Conservation (phyloP, 2,888 invertebrate genomes). For the Drosophila ustulata region DNA sequence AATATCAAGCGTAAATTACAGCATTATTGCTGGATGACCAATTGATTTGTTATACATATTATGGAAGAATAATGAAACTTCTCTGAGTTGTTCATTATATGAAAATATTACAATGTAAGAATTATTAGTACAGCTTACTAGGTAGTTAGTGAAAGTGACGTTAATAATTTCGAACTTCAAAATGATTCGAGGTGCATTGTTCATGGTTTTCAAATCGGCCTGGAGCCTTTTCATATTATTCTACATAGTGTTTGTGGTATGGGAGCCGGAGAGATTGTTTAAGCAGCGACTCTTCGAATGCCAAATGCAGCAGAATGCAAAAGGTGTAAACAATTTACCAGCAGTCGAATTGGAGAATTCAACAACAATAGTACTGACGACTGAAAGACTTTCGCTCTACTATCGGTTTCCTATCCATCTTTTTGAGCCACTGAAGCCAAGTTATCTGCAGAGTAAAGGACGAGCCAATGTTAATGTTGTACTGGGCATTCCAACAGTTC, state of each 20-base stretch:
- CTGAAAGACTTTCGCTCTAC: neutral
- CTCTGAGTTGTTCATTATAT: neutral
- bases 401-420: slow-evolving; percentile 4
- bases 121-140: neutral
- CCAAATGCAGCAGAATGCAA: neutral
- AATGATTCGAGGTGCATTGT: neutral
- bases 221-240: neutral
- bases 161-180: neutral
- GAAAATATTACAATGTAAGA: neutral
- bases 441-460: slow-evolving; percentile 90
- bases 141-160: no score
- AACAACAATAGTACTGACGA: neutral
- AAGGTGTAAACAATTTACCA: neutral
- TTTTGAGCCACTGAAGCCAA: neutral
- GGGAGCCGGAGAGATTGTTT: neutral
- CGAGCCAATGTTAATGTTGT: slow-evolving; percentile 79
- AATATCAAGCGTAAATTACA: no score
- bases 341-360: neutral
- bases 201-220: neutral
- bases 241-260: neutral
- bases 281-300: neutral
- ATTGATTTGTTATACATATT: neutral
- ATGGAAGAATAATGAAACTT: neutral
- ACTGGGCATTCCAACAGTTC: slow-evolving; percentile 4
- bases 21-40: neutral